Base-by-base conservation (phyloP, 1,140 invertebrate genomes). In the Arion vulgaris region DNA sequence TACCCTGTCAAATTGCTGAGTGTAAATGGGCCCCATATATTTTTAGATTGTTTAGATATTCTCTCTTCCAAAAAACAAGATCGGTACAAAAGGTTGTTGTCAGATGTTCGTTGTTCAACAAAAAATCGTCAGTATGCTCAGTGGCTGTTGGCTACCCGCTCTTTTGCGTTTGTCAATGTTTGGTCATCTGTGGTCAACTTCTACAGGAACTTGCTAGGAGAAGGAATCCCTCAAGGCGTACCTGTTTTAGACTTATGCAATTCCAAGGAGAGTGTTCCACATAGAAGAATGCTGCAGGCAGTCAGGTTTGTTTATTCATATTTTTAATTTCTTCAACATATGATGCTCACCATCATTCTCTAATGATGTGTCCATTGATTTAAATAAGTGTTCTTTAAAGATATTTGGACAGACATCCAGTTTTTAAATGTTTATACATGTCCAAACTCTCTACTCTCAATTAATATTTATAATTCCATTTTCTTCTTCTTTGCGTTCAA, bases 71-170 rank as follows among this genome's bases (percentile, higher is more conserved):
- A 89, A n/a, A 86, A 86, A 75, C 84, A 85, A n/a, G 85, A 82
- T 34, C 83, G 87, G 38, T 92, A 92, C 81, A 91, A 90, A 80
- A 85, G 84, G 62, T 78, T 92, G 11, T 73, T 92, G 19, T 87
- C 91, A 19, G 90, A 92, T 87, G 91, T 92, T 0, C 89, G 89
- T 77, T 90, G 90, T 83, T 89, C 90, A 74, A 92, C 91, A 5
- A 83, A 83, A 68, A 92, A 91, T 73, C 87, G 87, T 80, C 91
- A 92, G 82, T 89, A 89, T 88, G 91, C 91, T 38, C 91, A 92
- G 81, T 91, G 89, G 89, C 66, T 91, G 23, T 85, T 92, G 39
- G 91, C 90, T 0, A 90, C 88, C 15, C 85, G 91, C 23, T 89
- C 89, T 38, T 92, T 91, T 87, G 88, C 91, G 23, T 84, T 92